Conservation (phyloP, 2,113 vertebrate species). For the Chloebia gouldiae region DNA sequence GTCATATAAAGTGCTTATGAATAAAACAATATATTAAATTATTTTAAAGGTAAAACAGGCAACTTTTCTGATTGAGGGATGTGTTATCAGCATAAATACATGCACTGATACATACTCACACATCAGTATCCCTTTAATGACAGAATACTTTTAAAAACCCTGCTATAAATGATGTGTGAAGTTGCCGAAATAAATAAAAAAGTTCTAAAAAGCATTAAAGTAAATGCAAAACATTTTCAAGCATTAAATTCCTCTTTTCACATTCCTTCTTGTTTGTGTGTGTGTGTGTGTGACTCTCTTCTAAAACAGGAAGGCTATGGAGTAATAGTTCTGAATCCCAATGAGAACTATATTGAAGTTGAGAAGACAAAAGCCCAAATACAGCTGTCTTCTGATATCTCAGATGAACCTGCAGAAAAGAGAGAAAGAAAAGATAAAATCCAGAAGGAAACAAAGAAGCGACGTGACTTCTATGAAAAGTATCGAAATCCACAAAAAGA, state of each 20-base stretch:
- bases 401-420: slow-evolving; percentile 94
- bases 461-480: slow-evolving; percentile 93
- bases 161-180: background rate
- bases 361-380: slow-evolving; percentile 82
- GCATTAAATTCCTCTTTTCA: slow-evolving; percentile 62
- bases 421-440: slow-evolving; percentile 88
- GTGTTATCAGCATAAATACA: background rate
- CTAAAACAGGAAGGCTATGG: slow-evolving; percentile 89
- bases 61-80: background rate
- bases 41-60: slow-evolving; percentile 16
- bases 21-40: slow-evolving; percentile 43
- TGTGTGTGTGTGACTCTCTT: slow-evolving; percentile 58
- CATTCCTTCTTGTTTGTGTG: slow-evolving; percentile 35
- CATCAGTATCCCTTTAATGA: slow-evolving; percentile 4
- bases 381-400: slow-evolving; percentile 79
- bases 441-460: slow-evolving; percentile 89
- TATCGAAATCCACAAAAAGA: slow-evolving; percentile 97
- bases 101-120: background rate
- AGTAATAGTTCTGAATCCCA: slow-evolving; percentile 96
- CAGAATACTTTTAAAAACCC: background rate
- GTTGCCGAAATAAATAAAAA: slow-evolving; percentile 17
- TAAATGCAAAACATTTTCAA: slow-evolving; percentile 27
- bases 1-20: background rate
- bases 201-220: slow-evolving; percentile 23
- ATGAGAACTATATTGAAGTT: slow-evolving; percentile 96